phyloP scores from a whole-genome alignment of 1,140 invertebrate genomes.

The Melitaea cinxia region DNA sequence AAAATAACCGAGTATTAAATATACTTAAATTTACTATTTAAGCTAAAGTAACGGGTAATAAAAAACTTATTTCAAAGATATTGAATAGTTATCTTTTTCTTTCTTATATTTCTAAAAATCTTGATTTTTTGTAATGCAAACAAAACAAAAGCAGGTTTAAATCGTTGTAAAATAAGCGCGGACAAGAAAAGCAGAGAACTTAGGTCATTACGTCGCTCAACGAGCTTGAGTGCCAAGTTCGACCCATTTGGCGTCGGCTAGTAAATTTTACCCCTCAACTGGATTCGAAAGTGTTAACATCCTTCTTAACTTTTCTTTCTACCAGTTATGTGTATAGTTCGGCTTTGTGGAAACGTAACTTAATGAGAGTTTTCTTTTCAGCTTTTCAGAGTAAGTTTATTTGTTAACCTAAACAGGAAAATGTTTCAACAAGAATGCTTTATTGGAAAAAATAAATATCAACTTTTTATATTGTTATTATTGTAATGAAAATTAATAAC shows the following conservation, averaged over 20 bases:
- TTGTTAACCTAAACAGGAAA: background rate
- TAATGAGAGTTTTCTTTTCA: slow-evolving; percentile 20
- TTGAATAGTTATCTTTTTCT: no score
- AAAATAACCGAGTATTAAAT: no score
- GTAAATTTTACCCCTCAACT: slow-evolving; percentile 49
- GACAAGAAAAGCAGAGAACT: slow-evolving; percentile 66
- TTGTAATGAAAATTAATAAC: no score
- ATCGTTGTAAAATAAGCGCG: slow-evolving; percentile 53
- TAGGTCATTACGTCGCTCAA: slow-evolving; percentile 60
- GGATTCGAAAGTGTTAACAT: slow-evolving; percentile 61
- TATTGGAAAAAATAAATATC: no score
- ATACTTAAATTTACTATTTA: no score
- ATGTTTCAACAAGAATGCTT: no score
- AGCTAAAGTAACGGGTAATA: no score
- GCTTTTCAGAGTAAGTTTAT: background rate
- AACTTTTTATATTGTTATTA: no score
- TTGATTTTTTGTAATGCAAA: background rate
- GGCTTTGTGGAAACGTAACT: slow-evolving; percentile 36
- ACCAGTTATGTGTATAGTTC: slow-evolving; percentile 37
- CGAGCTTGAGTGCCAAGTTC: slow-evolving; percentile 62
- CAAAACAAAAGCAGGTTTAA: slow-evolving; percentile 43
- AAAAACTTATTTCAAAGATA: no score
- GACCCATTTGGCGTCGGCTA: slow-evolving; percentile 40
- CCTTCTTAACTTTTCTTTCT: slow-evolving; percentile 56
- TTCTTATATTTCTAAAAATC: background rate